Evolutionary conservation across 2,888 invertebrate genomes (phyloP).

Genomic region (Melangyna quadrimaculata): DNA sequence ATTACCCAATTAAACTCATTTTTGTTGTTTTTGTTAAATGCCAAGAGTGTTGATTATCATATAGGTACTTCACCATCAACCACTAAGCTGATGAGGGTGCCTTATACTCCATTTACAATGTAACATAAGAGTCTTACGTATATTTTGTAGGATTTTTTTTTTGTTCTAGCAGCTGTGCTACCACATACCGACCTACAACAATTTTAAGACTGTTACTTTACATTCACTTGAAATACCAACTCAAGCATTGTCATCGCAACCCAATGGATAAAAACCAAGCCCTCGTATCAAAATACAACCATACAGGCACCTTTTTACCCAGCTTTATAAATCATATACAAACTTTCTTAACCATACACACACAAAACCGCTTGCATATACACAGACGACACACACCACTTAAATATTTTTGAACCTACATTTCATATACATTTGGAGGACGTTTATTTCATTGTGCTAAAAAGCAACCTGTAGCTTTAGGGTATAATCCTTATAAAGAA

Average conservation of each 20-base stretch:
- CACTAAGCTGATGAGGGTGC: background rate
- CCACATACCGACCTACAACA: background rate
- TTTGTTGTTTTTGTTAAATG: background rate
- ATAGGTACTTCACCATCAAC: background rate
- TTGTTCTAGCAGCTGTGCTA: background rate
- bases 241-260: constrained; percentile 44
- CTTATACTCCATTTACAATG: background rate
- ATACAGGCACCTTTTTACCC: background rate
- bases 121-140: background rate
- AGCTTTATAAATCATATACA: constrained; percentile 5
- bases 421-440: constrained; percentile 20
- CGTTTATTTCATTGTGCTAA: constrained; percentile 19
- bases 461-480: constrained; percentile 17
- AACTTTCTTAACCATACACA: background rate
- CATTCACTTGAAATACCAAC: constrained; percentile 44
- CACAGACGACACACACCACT: background rate
- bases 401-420: background rate
- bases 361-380: background rate
- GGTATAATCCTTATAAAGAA: background rate
- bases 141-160: background rate
- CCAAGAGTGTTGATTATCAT: constrained; percentile 1
- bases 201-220: constrained; percentile 50
- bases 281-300: background rate
- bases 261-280: background rate
- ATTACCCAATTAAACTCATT: background rate